Percentiles rank a stretch among this genome's conserved stretches.
These are phyloP conservation scores for Gastracanthus pulcherrimus DNA, from an alignment of 2,888 invertebrate species.

Conservation along the genomic window DNA sequence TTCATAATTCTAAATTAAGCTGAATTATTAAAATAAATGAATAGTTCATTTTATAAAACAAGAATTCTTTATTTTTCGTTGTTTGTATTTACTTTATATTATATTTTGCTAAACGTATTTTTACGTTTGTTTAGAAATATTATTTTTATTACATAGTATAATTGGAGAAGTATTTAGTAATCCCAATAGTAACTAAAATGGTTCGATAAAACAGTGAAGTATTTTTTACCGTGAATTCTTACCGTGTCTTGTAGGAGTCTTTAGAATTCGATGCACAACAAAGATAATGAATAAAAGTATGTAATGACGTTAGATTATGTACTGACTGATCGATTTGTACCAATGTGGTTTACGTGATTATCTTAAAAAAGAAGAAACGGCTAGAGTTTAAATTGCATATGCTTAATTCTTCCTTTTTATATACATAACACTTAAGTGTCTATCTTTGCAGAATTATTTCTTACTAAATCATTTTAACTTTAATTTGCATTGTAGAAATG, in stretches of 20 bases:
- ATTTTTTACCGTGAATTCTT: slow-evolving; percentile 41
- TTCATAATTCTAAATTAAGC: neutral
- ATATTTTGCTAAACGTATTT: neutral
- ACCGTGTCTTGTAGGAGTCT: neutral
- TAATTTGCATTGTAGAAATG: no score
- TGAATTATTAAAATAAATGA: neutral
- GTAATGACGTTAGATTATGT: slow-evolving; percentile 6
- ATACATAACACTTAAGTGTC: neutral
- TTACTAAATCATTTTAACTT: slow-evolving; percentile 11
- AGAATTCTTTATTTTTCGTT: neutral
- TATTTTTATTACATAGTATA: neutral
- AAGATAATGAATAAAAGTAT: neutral
- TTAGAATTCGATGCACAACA: neutral
- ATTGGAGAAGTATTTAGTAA: slow-evolving; percentile 1
- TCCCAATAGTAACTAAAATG: neutral
- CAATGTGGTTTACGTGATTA: slow-evolving; percentile 7
- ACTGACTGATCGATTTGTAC: slow-evolving; percentile 18
- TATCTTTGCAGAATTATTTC: neutral
- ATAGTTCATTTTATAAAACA: neutral
- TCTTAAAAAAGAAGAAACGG: neutral
- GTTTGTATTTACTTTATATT: neutral
- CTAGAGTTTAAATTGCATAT: slow-evolving; percentile 13
- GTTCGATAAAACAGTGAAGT: slow-evolving; percentile 30
- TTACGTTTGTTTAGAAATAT: neutral
- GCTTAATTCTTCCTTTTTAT: slow-evolving; percentile 11